Percentiles rank a stretch among this genome's conserved stretches.
These are phyloP conservation scores for Brachymystax lenok DNA, from an alignment of 2,797 vertebrate genomes.

Conservation along the genomic window DNA sequence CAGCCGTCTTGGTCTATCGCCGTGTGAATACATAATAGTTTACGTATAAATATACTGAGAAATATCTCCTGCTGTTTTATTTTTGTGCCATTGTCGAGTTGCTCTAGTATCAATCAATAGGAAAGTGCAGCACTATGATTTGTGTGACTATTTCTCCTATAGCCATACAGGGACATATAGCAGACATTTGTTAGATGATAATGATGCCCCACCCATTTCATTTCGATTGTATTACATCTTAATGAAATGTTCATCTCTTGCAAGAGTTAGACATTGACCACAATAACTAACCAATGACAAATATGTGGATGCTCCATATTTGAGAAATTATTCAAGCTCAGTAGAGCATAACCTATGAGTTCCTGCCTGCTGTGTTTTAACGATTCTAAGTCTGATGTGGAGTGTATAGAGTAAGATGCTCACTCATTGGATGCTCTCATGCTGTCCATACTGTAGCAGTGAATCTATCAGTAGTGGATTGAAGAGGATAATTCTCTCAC, in stretches of 20 bases:
- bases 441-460: not conserved
- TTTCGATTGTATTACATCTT: not conserved
- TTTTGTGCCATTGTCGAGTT: slow-evolving; percentile 28
- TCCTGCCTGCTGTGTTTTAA: not conserved
- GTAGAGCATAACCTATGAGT: not conserved
- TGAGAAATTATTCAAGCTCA: not conserved
- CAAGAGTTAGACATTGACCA: not conserved
- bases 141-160: not conserved
- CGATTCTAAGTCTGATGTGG: not conserved
- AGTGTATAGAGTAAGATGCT: not conserved
- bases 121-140: not conserved
- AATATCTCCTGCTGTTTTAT: slow-evolving; percentile 35
- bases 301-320: not conserved
- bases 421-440: not conserved
- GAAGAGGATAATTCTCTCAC: not conserved
- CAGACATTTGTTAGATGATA: not conserved
- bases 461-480: not conserved
- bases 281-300: not conserved
- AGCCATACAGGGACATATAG: not conserved
- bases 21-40: slow-evolving; percentile 60
- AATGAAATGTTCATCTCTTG: not conserved
- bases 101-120: slow-evolving; percentile 18
- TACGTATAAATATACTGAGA: slow-evolving; percentile 45
- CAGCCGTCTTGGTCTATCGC: slow-evolving; percentile 41
- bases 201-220: not conserved